A percentile compares a stretch with the other conserved stretches of the same genome.
These are phyloP conservation scores for Ormia ochracea DNA, from an alignment of 2,888 invertebrate species.

Conservation along the genomic window DNA sequence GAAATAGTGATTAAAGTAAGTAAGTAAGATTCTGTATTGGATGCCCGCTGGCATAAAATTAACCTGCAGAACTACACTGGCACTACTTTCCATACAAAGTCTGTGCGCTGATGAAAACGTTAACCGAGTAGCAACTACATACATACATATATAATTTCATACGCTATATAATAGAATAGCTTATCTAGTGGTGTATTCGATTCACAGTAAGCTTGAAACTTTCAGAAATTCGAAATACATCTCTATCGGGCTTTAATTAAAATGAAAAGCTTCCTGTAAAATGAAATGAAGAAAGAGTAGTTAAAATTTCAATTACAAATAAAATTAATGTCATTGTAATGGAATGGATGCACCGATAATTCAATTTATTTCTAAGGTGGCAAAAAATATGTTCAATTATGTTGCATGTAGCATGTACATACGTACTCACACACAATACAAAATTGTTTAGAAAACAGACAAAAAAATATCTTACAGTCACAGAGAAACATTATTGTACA, in stretches of 20 bases:
- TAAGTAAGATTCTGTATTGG: too few species aligned
- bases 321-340: conserved; percentile 22
- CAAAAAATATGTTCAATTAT: conserved; percentile 8
- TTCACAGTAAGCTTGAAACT: too few species aligned
- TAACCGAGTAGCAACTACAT: too few species aligned
- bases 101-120: too few species aligned
- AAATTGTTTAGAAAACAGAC: conserved; percentile 1
- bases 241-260: not conserved
- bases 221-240: not conserved
- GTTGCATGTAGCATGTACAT: conserved; percentile 28
- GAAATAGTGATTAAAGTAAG: too few species aligned
- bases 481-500: conserved; percentile 29
- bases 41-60: too few species aligned
- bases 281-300: not conserved
- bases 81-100: too few species aligned
- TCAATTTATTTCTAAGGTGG: not conserved
- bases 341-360: conserved; percentile 10
- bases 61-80: too few species aligned
- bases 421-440: too few species aligned
- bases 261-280: not conserved
- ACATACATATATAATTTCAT: too few species aligned
- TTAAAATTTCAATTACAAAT: not conserved
- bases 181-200: too few species aligned
- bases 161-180: too few species aligned
- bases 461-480: not conserved